phyloP scores from a whole-genome alignment of 2,888 invertebrate genomes.

The Scaptomyza cyrtandrae region DNA sequence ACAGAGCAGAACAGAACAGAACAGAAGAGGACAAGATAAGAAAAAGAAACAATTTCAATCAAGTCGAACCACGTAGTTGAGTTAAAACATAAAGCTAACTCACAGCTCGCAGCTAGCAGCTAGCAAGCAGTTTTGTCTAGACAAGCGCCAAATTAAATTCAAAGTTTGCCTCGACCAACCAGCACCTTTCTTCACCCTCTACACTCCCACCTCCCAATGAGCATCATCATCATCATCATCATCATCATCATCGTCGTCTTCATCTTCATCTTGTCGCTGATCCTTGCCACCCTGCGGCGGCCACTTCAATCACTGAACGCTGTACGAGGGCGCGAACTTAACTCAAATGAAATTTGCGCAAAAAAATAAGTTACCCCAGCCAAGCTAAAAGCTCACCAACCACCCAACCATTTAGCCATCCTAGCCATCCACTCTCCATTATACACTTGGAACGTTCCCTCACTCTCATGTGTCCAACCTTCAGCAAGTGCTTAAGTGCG shows the following conservation, averaged over 20 bases:
- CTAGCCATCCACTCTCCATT: background rate
- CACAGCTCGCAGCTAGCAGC: constrained; percentile 25
- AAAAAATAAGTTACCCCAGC: constrained; percentile 39
- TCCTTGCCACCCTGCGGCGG: constrained; percentile 45
- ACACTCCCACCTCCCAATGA: background rate
- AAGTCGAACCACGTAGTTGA: constrained; percentile 61
- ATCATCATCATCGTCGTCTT: background rate
- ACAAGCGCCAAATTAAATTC: constrained; percentile 70
- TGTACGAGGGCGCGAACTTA: constrained; percentile 41
- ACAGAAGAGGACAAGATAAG: background rate
- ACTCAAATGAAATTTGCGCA: constrained; percentile 59
- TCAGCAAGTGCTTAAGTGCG: constrained; percentile 29
- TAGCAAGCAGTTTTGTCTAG: constrained; percentile 55
- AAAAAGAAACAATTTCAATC: constrained; percentile 56
- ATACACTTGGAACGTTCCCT: background rate
- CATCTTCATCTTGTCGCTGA: constrained; percentile 1
- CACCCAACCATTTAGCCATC: too few relatives aligned
- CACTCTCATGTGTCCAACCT: background rate
- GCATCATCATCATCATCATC: background rate
- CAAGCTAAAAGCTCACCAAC: constrained; percentile 13
- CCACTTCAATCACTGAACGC: constrained; percentile 52
- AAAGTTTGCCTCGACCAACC: constrained; percentile 54
- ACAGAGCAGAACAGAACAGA: background rate
- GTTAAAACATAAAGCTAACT: constrained; percentile 54
- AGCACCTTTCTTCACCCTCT: background rate